Conservation (phyloP, 2,113 vertebrate genomes). For the Chiloscyllium plagiosum region DNA sequence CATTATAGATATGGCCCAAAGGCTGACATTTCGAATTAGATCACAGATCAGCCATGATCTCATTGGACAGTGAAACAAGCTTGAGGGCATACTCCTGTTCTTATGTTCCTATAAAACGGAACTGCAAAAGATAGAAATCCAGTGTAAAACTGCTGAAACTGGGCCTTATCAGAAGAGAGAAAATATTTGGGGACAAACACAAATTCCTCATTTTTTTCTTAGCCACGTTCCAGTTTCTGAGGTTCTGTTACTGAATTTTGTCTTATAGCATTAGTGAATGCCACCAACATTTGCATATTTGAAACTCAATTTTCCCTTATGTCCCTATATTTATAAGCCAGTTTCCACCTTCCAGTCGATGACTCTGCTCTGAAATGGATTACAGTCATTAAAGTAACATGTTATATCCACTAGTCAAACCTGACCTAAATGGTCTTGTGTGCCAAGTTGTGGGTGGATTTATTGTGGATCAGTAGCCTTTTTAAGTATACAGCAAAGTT, state of each 20-base stretch:
- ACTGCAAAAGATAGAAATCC: no score
- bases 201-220: no score
- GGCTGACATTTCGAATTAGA: no score
- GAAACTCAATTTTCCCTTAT: neutral
- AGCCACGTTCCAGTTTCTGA: neutral
- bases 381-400: neutral
- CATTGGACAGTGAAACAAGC: no score
- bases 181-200: neutral
- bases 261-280: neutral
- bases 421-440: neutral
- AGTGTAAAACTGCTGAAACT: neutral
- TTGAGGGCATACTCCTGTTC: no score
- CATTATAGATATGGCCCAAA: no score
- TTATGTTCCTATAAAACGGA: no score
- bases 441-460: neutral
- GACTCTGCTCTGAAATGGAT: neutral
- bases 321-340: no score
- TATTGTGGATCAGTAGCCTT: neutral
- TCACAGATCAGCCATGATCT: no score
- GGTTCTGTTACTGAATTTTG: neutral
- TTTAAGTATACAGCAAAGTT: neutral
- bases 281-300: neutral
- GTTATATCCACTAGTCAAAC: neutral
- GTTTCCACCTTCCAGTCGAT: neutral
- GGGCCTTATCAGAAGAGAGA: neutral